These are phyloP conservation scores for Cnemophilus loriae DNA, from an alignment of 2,113 vertebrate genomes.

Conservation along the genomic window DNA sequence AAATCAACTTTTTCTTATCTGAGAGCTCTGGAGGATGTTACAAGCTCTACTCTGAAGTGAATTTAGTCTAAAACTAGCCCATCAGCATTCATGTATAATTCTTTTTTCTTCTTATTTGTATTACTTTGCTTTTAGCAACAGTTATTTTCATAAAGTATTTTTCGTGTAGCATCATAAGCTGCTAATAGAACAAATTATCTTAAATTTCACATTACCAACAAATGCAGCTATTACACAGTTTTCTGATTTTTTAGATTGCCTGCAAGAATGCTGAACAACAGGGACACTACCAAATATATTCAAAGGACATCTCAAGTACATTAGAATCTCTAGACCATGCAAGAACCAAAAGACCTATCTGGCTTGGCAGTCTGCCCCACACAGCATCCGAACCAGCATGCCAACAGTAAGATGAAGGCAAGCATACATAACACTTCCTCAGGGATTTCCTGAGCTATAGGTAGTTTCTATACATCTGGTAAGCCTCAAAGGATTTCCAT, in stretches of 20 bases:
- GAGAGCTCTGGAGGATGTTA: background rate
- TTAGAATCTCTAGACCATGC: background rate
- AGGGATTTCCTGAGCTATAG: background rate
- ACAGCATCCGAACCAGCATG: background rate
- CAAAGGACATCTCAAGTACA: background rate
- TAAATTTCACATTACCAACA: background rate
- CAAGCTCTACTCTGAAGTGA: background rate
- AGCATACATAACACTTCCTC: background rate
- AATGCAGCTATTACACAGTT: background rate
- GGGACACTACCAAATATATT: background rate
- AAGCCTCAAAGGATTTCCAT: background rate
- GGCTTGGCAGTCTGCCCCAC: background rate
- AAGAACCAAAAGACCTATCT: background rate
- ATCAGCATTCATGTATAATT: background rate
- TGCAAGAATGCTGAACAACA: background rate
- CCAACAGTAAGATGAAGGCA: background rate
- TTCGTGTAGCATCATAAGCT: background rate
- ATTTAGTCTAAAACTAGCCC: background rate
- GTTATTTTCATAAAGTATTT: background rate
- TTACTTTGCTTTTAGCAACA: background rate
- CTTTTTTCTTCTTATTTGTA: background rate
- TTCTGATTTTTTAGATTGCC: background rate
- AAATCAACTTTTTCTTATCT: background rate
- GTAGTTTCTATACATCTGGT: background rate
- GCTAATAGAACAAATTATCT: background rate